Percentiles rank a stretch among this genome's conserved stretches.
Conservation (phyloP, 1,140 invertebrate species). For the Euwallacea fornicatus region DNA sequence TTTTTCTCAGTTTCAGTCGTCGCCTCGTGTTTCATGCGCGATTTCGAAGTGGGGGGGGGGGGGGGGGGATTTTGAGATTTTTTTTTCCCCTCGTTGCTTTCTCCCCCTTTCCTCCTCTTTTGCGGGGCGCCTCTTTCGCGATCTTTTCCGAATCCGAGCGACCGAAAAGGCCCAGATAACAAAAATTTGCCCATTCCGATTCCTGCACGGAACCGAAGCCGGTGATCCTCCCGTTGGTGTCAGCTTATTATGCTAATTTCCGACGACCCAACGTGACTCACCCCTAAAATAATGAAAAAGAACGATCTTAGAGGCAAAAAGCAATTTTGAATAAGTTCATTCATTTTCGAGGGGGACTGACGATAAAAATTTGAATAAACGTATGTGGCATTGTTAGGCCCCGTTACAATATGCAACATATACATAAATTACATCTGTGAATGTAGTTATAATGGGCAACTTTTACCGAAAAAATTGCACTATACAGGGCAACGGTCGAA, state of each 20-base stretch:
- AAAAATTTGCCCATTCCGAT: slow-evolving; percentile 8
- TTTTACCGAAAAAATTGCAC: slow-evolving; percentile 40
- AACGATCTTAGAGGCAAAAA: slow-evolving; percentile 30
- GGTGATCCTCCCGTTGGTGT: slow-evolving; percentile 17
- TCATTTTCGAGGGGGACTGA: slow-evolving; percentile 26
- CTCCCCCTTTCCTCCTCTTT: too few relatives aligned
- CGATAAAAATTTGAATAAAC: slow-evolving; percentile 45
- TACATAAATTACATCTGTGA: slow-evolving; percentile 44
- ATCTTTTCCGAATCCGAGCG: too few relatives aligned
- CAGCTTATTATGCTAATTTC: slow-evolving; percentile 35
- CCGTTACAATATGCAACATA: slow-evolving; percentile 46
- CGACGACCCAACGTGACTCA: slow-evolving; percentile 20
- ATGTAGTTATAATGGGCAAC: slow-evolving; percentile 44
- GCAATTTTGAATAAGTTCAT: slow-evolving; percentile 32
- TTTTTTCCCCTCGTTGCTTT: too few relatives aligned
- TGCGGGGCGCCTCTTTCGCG: too few relatives aligned
- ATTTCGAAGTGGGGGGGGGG: too few relatives aligned
- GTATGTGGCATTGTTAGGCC: slow-evolving; percentile 43
- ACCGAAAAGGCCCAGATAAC: too few relatives aligned
- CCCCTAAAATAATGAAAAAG: slow-evolving; percentile 35
- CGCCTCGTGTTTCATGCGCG: too few relatives aligned
- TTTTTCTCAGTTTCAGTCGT: too few relatives aligned
- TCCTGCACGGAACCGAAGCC: too few relatives aligned
- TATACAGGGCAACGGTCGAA: slow-evolving; percentile 1
- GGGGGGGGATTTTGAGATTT: too few relatives aligned